These are phyloP conservation scores for Dermolepida albohirtum DNA, from an alignment of 2,888 invertebrate species.

Conservation along the genomic window DNA sequence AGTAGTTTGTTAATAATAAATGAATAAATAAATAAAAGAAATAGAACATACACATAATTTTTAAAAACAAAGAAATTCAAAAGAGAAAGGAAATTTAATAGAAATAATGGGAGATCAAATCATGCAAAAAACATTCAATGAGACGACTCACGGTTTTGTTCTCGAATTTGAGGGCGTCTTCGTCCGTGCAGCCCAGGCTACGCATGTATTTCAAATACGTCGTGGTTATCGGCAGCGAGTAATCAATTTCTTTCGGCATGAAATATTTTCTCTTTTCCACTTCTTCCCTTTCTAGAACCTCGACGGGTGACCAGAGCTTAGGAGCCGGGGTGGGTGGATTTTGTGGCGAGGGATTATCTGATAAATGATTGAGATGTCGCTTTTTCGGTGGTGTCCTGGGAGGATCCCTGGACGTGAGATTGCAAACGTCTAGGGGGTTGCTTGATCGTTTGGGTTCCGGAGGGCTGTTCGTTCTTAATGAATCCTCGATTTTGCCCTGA, in stretches of 20 bases:
- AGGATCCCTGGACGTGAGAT: conserved; percentile 73
- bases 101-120: conserved; percentile 61
- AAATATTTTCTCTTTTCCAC: conserved; percentile 51
- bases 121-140: conserved; percentile 62
- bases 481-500: conserved; percentile 54
- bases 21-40: conserved; percentile 24
- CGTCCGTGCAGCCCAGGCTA: conserved; percentile 75
- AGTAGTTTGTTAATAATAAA: not conserved
- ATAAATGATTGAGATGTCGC: conserved; percentile 61
- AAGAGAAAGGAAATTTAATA: conserved; percentile 51
- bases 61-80: conserved; percentile 32
- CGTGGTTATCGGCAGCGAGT: conserved; percentile 89
- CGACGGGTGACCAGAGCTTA: conserved; percentile 73
- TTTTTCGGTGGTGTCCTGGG: conserved; percentile 68
- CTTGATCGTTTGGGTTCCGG: conserved; percentile 65
- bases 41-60: conserved; percentile 37
- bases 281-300: conserved; percentile 57
- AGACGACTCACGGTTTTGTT: conserved; percentile 69
- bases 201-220: conserved; percentile 89
- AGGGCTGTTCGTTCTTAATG: conserved; percentile 52
- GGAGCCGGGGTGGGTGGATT: conserved; percentile 56
- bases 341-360: conserved; percentile 49
- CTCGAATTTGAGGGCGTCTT: conserved; percentile 71
- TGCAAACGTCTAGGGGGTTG: conserved; percentile 74
- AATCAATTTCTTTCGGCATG: conserved; percentile 74